Base-by-base conservation (phyloP, 2,797 vertebrate genomes). In the Anguilla obscura region DNA sequence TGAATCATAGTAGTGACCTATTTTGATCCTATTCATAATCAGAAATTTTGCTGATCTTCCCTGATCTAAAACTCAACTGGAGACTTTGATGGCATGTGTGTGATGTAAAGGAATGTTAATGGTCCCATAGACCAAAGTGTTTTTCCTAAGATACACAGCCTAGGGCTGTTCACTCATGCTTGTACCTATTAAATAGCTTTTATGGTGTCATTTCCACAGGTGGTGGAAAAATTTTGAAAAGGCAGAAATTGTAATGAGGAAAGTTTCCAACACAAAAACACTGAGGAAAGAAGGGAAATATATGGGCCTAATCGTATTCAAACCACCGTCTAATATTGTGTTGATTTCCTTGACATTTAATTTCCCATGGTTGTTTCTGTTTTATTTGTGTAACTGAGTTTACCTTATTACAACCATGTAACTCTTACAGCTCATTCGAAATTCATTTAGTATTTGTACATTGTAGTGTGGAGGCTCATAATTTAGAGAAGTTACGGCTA, bases 331-430 rank as follows among this genome's bases (percentile, higher is more conserved):
- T 71, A 33, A 71, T 30, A 71, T 71, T 71, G 69, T 33, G 27
- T 71, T 2, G 69, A 27, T 8, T 71, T 71, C 66, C 1, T 16
- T 76, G 33, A 18, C 33, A 76, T 76, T 76, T 76, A 36, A 40
- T 76, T 76, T 40, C 74, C 74, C 74, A 76, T 76, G 36, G 74
- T 40, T 76, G 33, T 40, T 76, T 40, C 12, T 76, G n/a, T 76
- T 76, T 76, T 76, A 76, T 76, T 76, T 18, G 36, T 40, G 36
- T 76, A 14, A 76, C 33, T 76, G 30, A 76, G 36, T 76, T 14
- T 40, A 40, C 16, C 74, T 33, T 40, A 21, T 33, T 14, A 71
- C 66, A 30, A 71, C 66, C 69, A 33, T 30, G 27, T 12, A 27
- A 8, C n/a, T 30, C 69, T n/a, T 30, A 3, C 27, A 71, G 56